Percentiles rank a stretch among this genome's conserved stretches.
phyloP scores from a whole-genome alignment of 2,113 vertebrate species.

The Ivindomyrus marchei region DNA sequence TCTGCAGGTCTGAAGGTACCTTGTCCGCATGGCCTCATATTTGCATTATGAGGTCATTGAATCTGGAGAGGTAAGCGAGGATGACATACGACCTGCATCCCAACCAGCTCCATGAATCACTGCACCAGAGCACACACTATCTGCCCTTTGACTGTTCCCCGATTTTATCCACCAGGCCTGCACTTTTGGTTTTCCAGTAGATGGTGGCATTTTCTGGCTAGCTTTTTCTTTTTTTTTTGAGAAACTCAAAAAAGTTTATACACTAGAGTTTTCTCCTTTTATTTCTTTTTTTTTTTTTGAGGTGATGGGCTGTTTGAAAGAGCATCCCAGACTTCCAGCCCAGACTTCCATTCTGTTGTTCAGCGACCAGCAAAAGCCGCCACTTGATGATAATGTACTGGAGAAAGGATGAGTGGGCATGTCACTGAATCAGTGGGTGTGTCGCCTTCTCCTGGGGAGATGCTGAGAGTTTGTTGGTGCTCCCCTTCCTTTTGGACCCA shows the following conservation, averaged over 20 bases:
- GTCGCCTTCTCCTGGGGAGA: not conserved
- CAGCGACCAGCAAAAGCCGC: not conserved
- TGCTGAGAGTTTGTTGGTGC: not conserved
- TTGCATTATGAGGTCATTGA: not conserved
- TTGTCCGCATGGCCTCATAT: not conserved
- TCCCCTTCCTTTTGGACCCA: not conserved
- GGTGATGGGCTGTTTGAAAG: not conserved
- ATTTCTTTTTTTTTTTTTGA: not conserved
- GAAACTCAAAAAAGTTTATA: not conserved
- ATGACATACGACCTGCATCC: not conserved
- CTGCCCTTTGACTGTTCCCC: not conserved
- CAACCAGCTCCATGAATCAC: not conserved
- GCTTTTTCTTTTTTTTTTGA: not conserved
- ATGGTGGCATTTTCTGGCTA: not conserved
- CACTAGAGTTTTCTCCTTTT: not conserved
- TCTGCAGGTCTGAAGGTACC: not conserved
- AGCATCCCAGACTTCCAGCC: not conserved
- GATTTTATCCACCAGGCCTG: not conserved
- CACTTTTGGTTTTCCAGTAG: not conserved
- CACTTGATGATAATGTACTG: not conserved
- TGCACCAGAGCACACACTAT: not conserved
- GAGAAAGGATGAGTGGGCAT: not conserved
- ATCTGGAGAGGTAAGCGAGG: not conserved
- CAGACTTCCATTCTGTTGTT: not conserved
- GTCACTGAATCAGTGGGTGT: not conserved